Evolutionary conservation across 1,140 invertebrate genomes (phyloP).

Genomic region (Caenorhabditis briggsae): DNA sequence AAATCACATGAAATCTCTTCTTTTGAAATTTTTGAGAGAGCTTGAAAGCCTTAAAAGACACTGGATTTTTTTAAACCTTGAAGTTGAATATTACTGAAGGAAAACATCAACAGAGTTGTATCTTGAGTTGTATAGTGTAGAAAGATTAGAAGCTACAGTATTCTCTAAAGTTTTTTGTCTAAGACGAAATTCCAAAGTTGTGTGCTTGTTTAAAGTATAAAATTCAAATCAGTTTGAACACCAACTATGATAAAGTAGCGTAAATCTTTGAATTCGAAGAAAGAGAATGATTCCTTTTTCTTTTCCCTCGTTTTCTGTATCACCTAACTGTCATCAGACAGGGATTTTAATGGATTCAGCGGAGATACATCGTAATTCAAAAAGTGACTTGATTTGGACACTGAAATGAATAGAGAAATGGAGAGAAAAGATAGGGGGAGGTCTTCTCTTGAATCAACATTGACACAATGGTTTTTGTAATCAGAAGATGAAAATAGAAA

Average conservation of each 20-base stretch:
- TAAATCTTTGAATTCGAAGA: not conserved
- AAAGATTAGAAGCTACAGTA: too few species aligned
- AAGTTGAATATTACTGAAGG: too few species aligned
- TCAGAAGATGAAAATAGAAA: not conserved
- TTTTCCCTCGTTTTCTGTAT: not conserved
- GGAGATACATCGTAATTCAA: slow-evolving; percentile 31
- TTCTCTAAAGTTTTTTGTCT: too few species aligned
- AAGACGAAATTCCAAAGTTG: too few species aligned
- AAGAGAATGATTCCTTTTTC: not conserved
- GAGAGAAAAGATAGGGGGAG: not conserved
- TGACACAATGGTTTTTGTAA: slow-evolving; percentile 44
- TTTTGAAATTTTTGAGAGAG: too few species aligned
- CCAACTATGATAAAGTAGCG: not conserved
- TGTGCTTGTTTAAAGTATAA: too few species aligned
- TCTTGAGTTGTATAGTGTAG: too few species aligned
- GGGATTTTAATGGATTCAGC: slow-evolving; percentile 16
- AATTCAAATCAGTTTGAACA: too few species aligned
- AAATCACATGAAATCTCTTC: too few species aligned
- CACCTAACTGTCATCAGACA: not conserved
- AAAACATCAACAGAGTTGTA: too few species aligned
- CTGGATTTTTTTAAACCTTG: too few species aligned
- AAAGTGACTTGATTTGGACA: slow-evolving; percentile 34
- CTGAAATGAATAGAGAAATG: not conserved
- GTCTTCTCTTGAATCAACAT: slow-evolving; percentile 19
- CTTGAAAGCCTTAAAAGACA: too few species aligned